These are phyloP conservation scores for Neodontobutis hainanensis DNA, from an alignment of 2,113 vertebrate species.

Conservation along the genomic window DNA sequence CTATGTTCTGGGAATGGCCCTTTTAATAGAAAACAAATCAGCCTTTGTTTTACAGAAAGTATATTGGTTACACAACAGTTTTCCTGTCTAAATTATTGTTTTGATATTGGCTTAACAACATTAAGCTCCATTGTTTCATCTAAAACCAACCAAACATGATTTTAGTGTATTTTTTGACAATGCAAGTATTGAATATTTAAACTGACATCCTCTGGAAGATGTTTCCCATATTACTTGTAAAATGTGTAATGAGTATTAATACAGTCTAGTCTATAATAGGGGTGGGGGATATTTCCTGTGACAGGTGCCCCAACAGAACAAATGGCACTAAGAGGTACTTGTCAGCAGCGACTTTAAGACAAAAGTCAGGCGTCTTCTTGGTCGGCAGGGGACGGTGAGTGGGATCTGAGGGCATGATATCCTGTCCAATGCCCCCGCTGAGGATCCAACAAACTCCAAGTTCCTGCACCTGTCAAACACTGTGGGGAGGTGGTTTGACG, in stretches of 20 bases:
- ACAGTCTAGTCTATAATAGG: constrained; percentile 43
- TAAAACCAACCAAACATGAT: too few relatives aligned
- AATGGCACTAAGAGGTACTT: constrained; percentile 74
- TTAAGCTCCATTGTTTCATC: constrained; percentile 18
- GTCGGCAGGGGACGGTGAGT: constrained; percentile 74
- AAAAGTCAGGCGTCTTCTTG: constrained; percentile 75
- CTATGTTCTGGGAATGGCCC: constrained; percentile 24
- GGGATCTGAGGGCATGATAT: constrained; percentile 74
- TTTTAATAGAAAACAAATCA: constrained; percentile 4
- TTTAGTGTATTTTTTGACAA: too few relatives aligned
- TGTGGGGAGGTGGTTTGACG: constrained; percentile 64
- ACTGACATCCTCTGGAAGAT: constrained; percentile 55
- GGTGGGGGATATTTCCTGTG: constrained; percentile 58
- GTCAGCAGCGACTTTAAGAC: constrained; percentile 70
- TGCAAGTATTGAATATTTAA: constrained; percentile 51
- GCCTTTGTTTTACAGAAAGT: constrained; percentile 3
- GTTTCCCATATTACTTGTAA: constrained; percentile 67
- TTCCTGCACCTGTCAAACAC: constrained; percentile 73
- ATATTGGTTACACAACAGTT: neutral
- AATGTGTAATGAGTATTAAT: constrained; percentile 76
- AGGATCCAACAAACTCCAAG: constrained; percentile 64
- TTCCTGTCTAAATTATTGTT: neutral
- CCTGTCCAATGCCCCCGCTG: constrained; percentile 70
- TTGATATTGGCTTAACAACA: neutral
- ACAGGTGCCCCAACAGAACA: constrained; percentile 74